Percentiles rank a stretch among this genome's conserved stretches.
Evolutionary conservation across 2,797 vertebrate species (phyloP).

Genomic region (Chrosomus eos): DNA sequence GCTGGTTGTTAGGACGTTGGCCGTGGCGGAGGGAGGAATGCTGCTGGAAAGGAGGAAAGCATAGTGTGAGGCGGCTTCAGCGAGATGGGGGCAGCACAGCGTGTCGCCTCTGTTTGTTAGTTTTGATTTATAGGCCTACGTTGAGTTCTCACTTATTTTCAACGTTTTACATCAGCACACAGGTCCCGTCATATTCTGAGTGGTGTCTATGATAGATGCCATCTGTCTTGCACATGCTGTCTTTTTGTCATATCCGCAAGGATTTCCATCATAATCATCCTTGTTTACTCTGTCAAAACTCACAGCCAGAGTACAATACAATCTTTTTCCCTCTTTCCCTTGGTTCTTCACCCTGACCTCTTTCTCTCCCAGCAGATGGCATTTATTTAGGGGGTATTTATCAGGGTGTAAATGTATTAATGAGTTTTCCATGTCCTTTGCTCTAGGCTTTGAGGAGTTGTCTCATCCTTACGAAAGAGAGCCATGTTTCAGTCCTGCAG

Average conservation of each 20-base stretch:
- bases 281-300: constrained; percentile 10
- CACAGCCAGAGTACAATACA: background rate
- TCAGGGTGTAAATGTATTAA: constrained; percentile 55
- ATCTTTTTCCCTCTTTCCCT: background rate
- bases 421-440: constrained; percentile 56
- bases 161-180: constrained; percentile 22
- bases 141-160: constrained; percentile 17
- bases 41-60: constrained; percentile 22
- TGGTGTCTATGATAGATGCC: constrained; percentile 44
- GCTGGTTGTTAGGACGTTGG: constrained; percentile 46
- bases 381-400: constrained; percentile 52
- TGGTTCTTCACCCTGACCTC: constrained; percentile 4
- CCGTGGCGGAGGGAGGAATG: constrained; percentile 46
- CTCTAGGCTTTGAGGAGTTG: constrained; percentile 33
- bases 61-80: background rate
- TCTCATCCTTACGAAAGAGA: constrained; percentile 18
- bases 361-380: constrained; percentile 54
- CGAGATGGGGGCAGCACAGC: background rate
- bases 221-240: constrained; percentile 52
- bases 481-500: constrained; percentile 3
- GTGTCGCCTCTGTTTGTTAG: background rate
- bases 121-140: background rate
- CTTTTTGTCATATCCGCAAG: constrained; percentile 29
- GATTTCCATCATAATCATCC: background rate
- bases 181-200: constrained; percentile 19